Evolutionary conservation across 2,888 invertebrate species (phyloP).

Genomic region (Chymomyza caudatula): DNA sequence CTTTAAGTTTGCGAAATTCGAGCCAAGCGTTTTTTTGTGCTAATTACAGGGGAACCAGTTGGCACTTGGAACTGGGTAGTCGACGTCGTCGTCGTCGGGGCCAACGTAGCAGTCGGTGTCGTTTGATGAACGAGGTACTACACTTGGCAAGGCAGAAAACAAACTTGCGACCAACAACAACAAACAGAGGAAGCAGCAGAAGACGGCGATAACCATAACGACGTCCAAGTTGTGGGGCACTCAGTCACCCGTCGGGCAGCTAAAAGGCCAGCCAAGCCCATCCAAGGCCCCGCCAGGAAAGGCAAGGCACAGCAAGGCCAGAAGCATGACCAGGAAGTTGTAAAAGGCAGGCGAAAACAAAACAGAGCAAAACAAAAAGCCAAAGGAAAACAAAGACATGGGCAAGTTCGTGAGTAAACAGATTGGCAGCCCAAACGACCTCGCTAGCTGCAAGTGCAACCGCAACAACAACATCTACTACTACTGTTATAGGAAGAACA

Average conservation of each 20-base stretch:
- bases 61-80: neutral
- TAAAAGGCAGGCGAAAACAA: constrained; percentile 53
- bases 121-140: constrained; percentile 52
- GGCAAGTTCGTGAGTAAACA: constrained; percentile 61
- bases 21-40: constrained; percentile 41
- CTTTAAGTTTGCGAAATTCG: constrained; percentile 2
- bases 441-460: constrained; percentile 33
- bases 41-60: constrained; percentile 56
- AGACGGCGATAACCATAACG: constrained; percentile 32
- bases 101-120: neutral
- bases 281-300: neutral
- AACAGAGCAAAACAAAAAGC: constrained; percentile 34
- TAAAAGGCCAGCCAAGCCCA: constrained; percentile 40
- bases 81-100: neutral
- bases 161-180: constrained; percentile 62
- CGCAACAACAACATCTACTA: neutral
- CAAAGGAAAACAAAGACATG: constrained; percentile 8
- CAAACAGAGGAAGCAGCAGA: constrained; percentile 37
- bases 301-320: constrained; percentile 42
- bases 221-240: constrained; percentile 3
- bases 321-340: constrained; percentile 71
- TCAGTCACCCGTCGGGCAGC: constrained; percentile 34
- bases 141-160: constrained; percentile 65
- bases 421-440: constrained; percentile 57
- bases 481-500: neutral